Percentiles rank a stretch among this genome's conserved stretches.
phyloP scores from a whole-genome alignment of 2,888 invertebrate genomes.

The Physocephala rufipes region DNA sequence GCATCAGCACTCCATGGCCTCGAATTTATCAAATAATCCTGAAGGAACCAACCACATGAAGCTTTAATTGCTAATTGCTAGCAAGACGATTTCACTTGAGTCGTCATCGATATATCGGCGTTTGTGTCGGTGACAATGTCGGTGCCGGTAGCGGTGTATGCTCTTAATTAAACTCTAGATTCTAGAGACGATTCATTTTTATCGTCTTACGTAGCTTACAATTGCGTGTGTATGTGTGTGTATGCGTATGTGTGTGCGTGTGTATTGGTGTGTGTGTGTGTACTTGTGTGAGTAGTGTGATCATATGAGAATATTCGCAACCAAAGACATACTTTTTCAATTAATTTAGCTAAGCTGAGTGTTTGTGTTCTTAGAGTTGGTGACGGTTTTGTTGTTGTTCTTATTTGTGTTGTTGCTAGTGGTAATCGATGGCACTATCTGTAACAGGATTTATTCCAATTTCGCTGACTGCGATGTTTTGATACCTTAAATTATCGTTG shows the following conservation, averaged over 20 bases:
- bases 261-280: neutral
- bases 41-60: slow-evolving; percentile 58
- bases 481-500: too few relatives aligned
- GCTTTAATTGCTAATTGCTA: slow-evolving; percentile 63
- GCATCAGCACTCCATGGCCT: slow-evolving; percentile 9
- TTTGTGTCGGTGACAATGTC: slow-evolving; percentile 11
- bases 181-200: neutral
- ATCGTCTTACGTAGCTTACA: neutral
- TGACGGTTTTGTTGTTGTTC: too few relatives aligned
- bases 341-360: slow-evolving; percentile 59
- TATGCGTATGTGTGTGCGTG: neutral
- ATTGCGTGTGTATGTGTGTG: slow-evolving; percentile 13
- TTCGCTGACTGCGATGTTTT: slow-evolving; percentile 1
- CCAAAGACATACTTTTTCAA: slow-evolving; percentile 49
- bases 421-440: neutral
- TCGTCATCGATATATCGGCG: slow-evolving; percentile 31
- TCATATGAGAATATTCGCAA: slow-evolving; percentile 49
- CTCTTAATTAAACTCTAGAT: slow-evolving; percentile 26
- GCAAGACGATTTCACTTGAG: slow-evolving; percentile 53
- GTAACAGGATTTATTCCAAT: neutral
- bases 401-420: slow-evolving; percentile 56
- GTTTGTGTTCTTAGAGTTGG: too few relatives aligned
- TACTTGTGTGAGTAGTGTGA: slow-evolving; percentile 41
- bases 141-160: neutral
- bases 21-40: slow-evolving; percentile 52